Conservation (phyloP, 2,797 vertebrate species). For the Lepus oiostolus region DNA sequence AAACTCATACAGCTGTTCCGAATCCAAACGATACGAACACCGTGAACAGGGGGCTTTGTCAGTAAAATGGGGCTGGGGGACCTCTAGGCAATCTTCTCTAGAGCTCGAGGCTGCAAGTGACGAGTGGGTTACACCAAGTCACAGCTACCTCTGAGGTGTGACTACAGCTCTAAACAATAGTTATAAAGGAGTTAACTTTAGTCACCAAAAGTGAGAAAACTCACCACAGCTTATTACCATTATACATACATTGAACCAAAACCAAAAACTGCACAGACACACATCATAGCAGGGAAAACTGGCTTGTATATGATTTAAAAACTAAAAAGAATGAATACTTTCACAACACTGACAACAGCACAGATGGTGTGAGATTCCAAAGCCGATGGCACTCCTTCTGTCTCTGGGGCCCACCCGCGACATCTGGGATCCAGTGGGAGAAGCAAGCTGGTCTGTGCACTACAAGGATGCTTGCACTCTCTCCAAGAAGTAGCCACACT, state of each 20-base stretch:
- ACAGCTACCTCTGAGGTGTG: not conserved
- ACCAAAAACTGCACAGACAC: not conserved
- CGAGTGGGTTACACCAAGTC: too few relatives aligned
- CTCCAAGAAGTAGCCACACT: not conserved
- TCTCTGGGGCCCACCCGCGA: not conserved
- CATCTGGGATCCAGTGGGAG: too few relatives aligned
- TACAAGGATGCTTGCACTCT: not conserved
- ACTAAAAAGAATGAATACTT: not conserved
- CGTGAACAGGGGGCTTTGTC: not conserved
- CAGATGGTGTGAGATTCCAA: accelerated
- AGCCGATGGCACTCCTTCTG: not conserved
- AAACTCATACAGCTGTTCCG: not conserved
- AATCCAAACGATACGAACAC: not conserved
- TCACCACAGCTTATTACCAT: not conserved
- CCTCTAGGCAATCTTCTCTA: not conserved
- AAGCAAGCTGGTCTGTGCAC: accelerated
- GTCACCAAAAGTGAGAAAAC: not conserved
- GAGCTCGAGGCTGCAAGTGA: not conserved
- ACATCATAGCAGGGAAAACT: not conserved
- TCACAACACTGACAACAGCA: not conserved
- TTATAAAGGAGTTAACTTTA: too few relatives aligned
- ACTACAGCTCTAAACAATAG: not conserved
- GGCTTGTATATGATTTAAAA: not conserved
- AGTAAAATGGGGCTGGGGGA: not conserved
- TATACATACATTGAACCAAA: not conserved